phyloP scores from a whole-genome alignment of 2,888 invertebrate species.

The Drosophila austrosaltans region DNA sequence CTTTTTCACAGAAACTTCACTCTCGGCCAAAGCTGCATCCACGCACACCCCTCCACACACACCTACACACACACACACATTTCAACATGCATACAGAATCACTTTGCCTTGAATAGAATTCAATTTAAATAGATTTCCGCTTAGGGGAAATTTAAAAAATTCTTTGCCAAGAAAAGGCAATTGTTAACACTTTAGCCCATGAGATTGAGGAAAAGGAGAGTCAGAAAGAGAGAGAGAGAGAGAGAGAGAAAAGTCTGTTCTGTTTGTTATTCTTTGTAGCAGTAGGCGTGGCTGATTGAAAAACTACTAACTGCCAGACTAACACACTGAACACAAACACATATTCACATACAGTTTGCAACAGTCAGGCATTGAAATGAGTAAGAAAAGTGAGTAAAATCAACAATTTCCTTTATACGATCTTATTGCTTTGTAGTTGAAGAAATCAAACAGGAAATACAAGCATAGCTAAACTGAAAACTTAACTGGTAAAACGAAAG shows the following conservation, averaged over 20 bases:
- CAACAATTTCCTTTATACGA: slow-evolving; percentile 6
- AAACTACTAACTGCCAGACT: slow-evolving; percentile 65
- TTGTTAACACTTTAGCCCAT: slow-evolving; percentile 60
- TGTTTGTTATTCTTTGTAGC: slow-evolving; percentile 11
- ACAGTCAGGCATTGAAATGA: slow-evolving; percentile 17
- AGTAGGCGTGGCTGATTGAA: slow-evolving; percentile 65
- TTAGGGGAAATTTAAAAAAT: slow-evolving; percentile 79
- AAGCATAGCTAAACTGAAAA: background rate
- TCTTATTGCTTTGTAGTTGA: background rate
- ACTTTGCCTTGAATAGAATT: slow-evolving; percentile 71
- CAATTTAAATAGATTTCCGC: slow-evolving; percentile 82
- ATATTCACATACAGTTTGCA: no score
- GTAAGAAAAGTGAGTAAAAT: background rate
- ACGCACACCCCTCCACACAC: background rate
- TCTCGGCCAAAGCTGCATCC: slow-evolving; percentile 40
- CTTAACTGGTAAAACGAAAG: background rate
- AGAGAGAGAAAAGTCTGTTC: slow-evolving; percentile 21
- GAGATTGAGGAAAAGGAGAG: slow-evolving; percentile 9
- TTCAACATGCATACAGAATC: slow-evolving; percentile 37
- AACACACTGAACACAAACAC: slow-evolving; percentile 50
- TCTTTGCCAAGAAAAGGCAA: slow-evolving; percentile 59
- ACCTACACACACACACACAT: background rate
- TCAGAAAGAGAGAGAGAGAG: background rate
- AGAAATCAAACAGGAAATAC: slow-evolving; percentile 10
- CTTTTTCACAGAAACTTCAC: slow-evolving; percentile 52